A percentile compares a stretch with the other conserved stretches of the same genome.
These are phyloP conservation scores for Heliconius nattereri DNA, from an alignment of 1,140 invertebrate species.

Conservation along the genomic window DNA sequence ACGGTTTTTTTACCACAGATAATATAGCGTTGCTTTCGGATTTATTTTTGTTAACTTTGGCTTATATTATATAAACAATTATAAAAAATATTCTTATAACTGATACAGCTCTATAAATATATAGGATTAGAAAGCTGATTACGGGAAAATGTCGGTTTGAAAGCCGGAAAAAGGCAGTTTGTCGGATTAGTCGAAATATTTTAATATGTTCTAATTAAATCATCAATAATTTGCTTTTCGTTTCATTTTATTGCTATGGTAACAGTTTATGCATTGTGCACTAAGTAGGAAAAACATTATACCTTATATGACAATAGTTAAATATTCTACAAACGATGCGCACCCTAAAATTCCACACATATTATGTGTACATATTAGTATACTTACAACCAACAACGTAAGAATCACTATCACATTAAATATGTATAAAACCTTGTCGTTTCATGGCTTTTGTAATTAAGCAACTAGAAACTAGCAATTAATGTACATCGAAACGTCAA, in stretches of 20 bases:
- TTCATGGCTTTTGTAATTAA: conserved; percentile 14
- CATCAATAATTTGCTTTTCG: neutral
- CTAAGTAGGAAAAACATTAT: too few relatives aligned
- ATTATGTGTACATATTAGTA: neutral
- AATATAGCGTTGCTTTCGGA: neutral
- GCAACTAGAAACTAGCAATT: conserved; percentile 11
- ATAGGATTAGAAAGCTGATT: neutral
- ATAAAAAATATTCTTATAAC: neutral
- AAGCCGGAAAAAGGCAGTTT: neutral
- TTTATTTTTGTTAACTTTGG: neutral
- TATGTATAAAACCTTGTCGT: conserved; percentile 10
- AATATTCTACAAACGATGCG: too few relatives aligned
- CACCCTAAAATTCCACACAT: too few relatives aligned
- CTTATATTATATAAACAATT: neutral
- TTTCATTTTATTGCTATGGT: neutral
- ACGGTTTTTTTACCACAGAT: neutral
- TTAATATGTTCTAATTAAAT: neutral
- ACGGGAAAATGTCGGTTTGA: neutral
- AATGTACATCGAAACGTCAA: conserved; percentile 11
- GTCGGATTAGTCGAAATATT: neutral
- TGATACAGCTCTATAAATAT: neutral
- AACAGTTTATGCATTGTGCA: too few relatives aligned
- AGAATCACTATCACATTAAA: conserved; percentile 4
- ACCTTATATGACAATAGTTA: too few relatives aligned
- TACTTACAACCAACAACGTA: neutral